Conservation (phyloP, 2,113 vertebrate genomes). For the Micronisus gabar region DNA sequence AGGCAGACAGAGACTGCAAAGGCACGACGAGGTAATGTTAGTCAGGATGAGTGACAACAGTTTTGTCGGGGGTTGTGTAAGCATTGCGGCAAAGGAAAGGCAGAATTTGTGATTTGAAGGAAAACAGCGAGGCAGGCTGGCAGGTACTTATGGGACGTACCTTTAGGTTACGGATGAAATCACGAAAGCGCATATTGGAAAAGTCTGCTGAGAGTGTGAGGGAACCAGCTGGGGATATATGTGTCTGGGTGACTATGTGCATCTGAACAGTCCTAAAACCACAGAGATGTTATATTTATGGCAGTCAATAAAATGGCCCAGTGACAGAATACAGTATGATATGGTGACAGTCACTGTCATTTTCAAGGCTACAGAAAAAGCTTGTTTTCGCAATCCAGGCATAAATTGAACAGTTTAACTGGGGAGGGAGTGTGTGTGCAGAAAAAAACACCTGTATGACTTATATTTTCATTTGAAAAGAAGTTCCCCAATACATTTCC, state of each 20-base stretch:
- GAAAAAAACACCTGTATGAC: background rate
- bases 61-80: background rate
- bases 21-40: background rate
- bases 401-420: background rate
- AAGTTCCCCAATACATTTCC: background rate
- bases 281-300: background rate
- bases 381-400: background rate
- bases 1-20: background rate
- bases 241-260: background rate
- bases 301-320: background rate
- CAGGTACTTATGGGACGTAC: background rate
- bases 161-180: background rate
- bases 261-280: background rate
- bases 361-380: background rate
- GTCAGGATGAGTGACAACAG: background rate
- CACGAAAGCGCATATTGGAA: background rate
- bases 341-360: background rate
- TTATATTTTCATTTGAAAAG: background rate
- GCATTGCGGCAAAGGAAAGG: background rate
- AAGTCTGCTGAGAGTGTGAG: background rate
- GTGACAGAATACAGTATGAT: background rate
- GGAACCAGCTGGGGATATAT: background rate
- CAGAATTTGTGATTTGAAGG: background rate
- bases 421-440: background rate
- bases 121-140: background rate